These are phyloP conservation scores for Coelinius sp. DNA, from an alignment of 2,888 invertebrate species.

Conservation along the genomic window DNA sequence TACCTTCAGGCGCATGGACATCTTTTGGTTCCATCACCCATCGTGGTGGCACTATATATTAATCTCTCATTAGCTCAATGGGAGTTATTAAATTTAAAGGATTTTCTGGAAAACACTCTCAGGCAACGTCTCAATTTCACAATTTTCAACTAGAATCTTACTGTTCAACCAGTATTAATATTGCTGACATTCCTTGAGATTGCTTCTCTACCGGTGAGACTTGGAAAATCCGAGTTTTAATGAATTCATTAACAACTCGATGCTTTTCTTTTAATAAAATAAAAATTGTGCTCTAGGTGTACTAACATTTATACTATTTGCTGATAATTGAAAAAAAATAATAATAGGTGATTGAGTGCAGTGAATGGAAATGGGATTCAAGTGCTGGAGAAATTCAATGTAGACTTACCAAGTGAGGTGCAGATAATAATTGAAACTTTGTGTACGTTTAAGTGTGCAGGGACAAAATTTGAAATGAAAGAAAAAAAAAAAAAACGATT, in stretches of 20 bases:
- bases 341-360: conserved; percentile 1
- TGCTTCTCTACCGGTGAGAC: not conserved
- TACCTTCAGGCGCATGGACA: conserved; percentile 73
- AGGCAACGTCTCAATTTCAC: not conserved
- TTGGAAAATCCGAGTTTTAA: not conserved
- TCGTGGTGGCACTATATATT: conserved; percentile 83
- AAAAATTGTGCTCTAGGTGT: conserved; percentile 4
- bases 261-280: not conserved
- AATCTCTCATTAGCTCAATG: not conserved
- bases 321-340: not conserved
- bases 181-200: not conserved
- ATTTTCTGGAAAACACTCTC: not conserved
- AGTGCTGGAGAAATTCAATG: not conserved
- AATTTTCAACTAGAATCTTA: not conserved
- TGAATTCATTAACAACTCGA: not conserved
- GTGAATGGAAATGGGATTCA: conserved; percentile 15
- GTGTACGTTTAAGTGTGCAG: conserved; percentile 15
- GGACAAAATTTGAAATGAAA: not conserved
- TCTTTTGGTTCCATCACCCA: conserved; percentile 92
- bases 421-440: conserved; percentile 15
- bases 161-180: not conserved
- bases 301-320: not conserved
- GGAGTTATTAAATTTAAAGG: not conserved
- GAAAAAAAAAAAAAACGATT: conserved; percentile 15
- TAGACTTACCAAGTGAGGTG: conserved; percentile 36